A percentile compares a stretch with the other conserved stretches of the same genome.
Conservation (phyloP, 53 echinoderm and acorn worm genomes). For the Holothuria leucospilota region DNA sequence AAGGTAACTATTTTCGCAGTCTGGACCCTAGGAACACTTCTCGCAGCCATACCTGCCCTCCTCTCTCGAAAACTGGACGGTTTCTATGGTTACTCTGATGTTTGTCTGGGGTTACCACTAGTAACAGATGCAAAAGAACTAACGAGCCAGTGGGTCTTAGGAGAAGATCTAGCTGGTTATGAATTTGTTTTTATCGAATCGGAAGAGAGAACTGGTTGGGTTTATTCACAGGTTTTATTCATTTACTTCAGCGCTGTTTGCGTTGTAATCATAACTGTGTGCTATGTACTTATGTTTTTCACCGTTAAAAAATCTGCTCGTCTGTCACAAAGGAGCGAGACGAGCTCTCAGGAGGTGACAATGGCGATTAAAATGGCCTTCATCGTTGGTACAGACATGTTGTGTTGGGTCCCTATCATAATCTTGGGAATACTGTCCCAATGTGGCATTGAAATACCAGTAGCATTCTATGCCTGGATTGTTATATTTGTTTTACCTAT, state of each 20-base stretch:
- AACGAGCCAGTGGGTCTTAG: slow-evolving; percentile 33
- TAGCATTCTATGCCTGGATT: slow-evolving; percentile 69
- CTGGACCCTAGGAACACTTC: slow-evolving; percentile 54
- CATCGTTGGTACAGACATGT: slow-evolving; percentile 74
- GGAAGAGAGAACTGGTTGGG: slow-evolving; percentile 59
- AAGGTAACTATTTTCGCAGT: slow-evolving; percentile 23
- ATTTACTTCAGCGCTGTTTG: slow-evolving; percentile 65
- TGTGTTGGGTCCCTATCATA: slow-evolving; percentile 75
- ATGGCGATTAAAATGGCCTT: slow-evolving; percentile 75
- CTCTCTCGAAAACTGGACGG: slow-evolving; percentile 40
- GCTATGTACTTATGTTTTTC: slow-evolving; percentile 65
- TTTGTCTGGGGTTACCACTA: slow-evolving; percentile 71
- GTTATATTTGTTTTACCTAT: slow-evolving; percentile 73
- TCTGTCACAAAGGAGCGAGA: slow-evolving; percentile 49
- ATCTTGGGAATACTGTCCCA: slow-evolving; percentile 71
- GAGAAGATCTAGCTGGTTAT: slow-evolving; percentile 24
- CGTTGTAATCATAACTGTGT: slow-evolving; percentile 47
- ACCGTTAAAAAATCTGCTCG: slow-evolving; percentile 53
- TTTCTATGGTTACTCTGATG: slow-evolving; percentile 75
- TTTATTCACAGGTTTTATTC: slow-evolving; percentile 65
- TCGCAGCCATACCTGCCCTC: slow-evolving; percentile 61
- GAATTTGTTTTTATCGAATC: slow-evolving; percentile 6
- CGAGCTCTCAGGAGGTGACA: slow-evolving; percentile 49
- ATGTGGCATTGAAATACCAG: slow-evolving; percentile 57
- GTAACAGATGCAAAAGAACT: slow-evolving; percentile 67